Conservation (phyloP, 2,113 vertebrate genomes). For the Plectropomus leopardus region DNA sequence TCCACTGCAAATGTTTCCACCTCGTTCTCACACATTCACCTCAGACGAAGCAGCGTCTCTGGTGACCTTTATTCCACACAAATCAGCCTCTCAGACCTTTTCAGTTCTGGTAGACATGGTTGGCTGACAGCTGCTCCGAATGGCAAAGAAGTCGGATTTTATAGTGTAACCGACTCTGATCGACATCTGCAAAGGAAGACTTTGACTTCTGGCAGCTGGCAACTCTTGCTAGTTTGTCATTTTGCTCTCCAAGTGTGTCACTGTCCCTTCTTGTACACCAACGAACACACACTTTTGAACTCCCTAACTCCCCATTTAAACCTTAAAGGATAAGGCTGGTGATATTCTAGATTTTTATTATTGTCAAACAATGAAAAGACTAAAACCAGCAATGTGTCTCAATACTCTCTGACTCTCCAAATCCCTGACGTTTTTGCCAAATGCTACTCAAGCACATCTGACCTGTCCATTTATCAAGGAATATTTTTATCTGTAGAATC, state of each 20-base stretch:
- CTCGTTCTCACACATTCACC: slow-evolving; percentile 52
- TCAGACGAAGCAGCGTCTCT: slow-evolving; percentile 25
- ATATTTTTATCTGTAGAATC: not conserved
- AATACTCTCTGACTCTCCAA: not conserved
- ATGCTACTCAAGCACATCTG: not conserved
- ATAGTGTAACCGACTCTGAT: not conserved
- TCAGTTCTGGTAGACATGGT: slow-evolving; percentile 7
- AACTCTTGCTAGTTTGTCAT: not conserved
- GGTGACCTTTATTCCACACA: slow-evolving; percentile 46
- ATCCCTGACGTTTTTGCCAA: slow-evolving; percentile 2
- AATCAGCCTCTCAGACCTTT: slow-evolving; percentile 41
- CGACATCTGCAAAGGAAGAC: slow-evolving; percentile 11
- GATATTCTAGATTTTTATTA: not conserved
- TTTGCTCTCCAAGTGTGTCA: slow-evolving; percentile 20
- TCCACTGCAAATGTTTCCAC: slow-evolving; percentile 41
- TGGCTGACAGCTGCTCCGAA: not conserved
- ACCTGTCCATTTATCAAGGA: not conserved
- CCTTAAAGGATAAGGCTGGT: not conserved
- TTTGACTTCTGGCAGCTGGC: slow-evolving; percentile 1
- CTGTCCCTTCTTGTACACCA: not conserved
- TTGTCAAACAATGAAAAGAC: not conserved
- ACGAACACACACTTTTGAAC: not conserved
- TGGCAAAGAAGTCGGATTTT: slow-evolving; percentile 18
- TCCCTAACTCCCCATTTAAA: not conserved
- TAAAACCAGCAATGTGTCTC: not conserved